Evolutionary conservation across 2,797 vertebrate species (phyloP).

Genomic region (Brachyrhaphis roseni): DNA sequence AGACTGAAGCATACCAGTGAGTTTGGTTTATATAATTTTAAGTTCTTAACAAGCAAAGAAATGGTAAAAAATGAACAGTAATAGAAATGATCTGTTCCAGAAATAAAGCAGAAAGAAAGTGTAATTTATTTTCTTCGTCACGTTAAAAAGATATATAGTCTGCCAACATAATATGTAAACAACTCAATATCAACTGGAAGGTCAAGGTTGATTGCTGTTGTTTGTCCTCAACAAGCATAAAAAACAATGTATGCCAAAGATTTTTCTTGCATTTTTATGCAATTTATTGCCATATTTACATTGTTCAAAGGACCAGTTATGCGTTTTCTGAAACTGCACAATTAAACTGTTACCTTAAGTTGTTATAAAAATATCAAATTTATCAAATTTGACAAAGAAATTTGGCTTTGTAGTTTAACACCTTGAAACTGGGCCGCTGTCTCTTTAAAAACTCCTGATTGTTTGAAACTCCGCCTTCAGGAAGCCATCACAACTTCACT

Average conservation of each 20-base stretch:
- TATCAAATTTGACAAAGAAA: no score
- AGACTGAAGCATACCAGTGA: neutral
- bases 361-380: no score
- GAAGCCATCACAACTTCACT: no score
- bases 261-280: neutral
- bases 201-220: neutral
- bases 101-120: neutral
- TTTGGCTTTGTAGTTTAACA: no score
- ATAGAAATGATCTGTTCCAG: neutral
- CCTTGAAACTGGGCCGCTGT: no score
- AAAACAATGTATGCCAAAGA: neutral
- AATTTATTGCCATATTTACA: neutral
- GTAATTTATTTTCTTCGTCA: neutral
- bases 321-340: no score
- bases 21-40: neutral
- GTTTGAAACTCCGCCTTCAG: no score
- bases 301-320: neutral
- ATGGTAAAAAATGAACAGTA: no score
- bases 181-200: neutral
- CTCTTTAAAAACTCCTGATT: no score
- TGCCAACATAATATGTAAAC: neutral
- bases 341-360: neutral
- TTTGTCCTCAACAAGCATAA: neutral
- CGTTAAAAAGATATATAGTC: neutral
- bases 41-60: neutral